Percentiles rank a stretch among this genome's conserved stretches.
phyloP scores from a whole-genome alignment of 1,140 invertebrate genomes.

The Maniola jurtina region DNA sequence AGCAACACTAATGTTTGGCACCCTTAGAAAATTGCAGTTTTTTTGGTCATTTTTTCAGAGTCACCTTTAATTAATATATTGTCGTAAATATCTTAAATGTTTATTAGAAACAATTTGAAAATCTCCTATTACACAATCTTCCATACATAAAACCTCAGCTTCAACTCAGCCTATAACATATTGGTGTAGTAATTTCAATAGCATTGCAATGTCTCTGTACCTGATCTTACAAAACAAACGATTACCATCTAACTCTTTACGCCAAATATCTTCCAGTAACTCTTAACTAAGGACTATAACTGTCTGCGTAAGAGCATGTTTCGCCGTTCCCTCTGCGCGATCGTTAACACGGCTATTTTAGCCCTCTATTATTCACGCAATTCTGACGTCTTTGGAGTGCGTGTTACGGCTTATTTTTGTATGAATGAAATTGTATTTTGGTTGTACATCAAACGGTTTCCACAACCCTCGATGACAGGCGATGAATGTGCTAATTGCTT shows the following conservation, averaged over 20 bases:
- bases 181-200: too few relatives aligned
- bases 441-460: slow-evolving; percentile 33
- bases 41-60: too few relatives aligned
- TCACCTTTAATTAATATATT: too few relatives aligned
- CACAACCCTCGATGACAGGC: slow-evolving; percentile 58
- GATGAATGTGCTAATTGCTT: slow-evolving; percentile 68
- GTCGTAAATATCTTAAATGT: too few relatives aligned
- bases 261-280: slow-evolving; percentile 28
- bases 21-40: too few relatives aligned
- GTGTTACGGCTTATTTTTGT: slow-evolving; percentile 24
- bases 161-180: too few relatives aligned
- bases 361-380: slow-evolving; percentile 4
- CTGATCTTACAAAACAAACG: slow-evolving; percentile 26
- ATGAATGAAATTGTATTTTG: slow-evolving; percentile 24
- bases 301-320: slow-evolving; percentile 22
- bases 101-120: too few relatives aligned
- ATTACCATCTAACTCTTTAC: slow-evolving; percentile 21
- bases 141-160: too few relatives aligned
- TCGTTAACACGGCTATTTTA: slow-evolving; percentile 1
- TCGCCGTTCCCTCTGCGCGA: slow-evolving; percentile 7
- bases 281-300: slow-evolving; percentile 25
- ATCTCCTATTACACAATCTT: too few relatives aligned
- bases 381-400: slow-evolving; percentile 10
- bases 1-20: too few relatives aligned
- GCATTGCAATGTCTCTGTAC: slow-evolving; percentile 4